Conservation (phyloP, 1,140 invertebrate genomes). For the Temnothorax nylanderi region DNA sequence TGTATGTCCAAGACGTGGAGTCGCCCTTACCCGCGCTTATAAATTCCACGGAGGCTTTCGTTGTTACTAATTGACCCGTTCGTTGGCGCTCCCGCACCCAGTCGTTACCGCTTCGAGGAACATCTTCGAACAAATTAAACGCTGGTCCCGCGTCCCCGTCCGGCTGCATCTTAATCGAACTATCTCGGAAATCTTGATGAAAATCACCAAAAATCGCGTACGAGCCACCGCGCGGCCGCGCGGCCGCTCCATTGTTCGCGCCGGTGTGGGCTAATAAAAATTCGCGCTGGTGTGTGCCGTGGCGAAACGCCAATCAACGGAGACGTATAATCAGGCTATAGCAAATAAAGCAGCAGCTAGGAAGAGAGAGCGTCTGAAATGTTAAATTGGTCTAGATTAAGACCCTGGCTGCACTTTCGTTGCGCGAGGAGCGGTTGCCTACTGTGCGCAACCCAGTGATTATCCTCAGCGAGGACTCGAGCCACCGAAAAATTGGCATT, state of each 20-base stretch:
- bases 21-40: conserved; percentile 45
- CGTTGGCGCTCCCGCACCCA: conserved; percentile 40
- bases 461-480: conserved; percentile 73
- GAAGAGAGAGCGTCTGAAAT: conserved; percentile 76
- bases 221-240: too few species aligned
- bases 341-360: conserved; percentile 63
- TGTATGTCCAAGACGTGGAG: conserved; percentile 28
- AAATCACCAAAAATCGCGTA: conserved; percentile 38
- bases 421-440: conserved; percentile 67
- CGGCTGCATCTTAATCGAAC: conserved; percentile 64
- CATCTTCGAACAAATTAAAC: conserved; percentile 42
- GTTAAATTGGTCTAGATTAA: conserved; percentile 81
- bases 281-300: conserved; percentile 59
- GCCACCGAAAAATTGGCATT: conserved; percentile 82
- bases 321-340: conserved; percentile 67
- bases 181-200: conserved; percentile 50
- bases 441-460: conserved; percentile 78
- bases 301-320: conserved; percentile 77
- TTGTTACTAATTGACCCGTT: conserved; percentile 64
- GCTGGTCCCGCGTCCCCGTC: neutral
- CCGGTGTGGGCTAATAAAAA: conserved; percentile 59
- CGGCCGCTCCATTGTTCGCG: neutral
- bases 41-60: conserved; percentile 52
- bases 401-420: conserved; percentile 59
- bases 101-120: conserved; percentile 41